Conservation (phyloP, 2,888 invertebrate species). For the Eretmocerus hayati region DNA sequence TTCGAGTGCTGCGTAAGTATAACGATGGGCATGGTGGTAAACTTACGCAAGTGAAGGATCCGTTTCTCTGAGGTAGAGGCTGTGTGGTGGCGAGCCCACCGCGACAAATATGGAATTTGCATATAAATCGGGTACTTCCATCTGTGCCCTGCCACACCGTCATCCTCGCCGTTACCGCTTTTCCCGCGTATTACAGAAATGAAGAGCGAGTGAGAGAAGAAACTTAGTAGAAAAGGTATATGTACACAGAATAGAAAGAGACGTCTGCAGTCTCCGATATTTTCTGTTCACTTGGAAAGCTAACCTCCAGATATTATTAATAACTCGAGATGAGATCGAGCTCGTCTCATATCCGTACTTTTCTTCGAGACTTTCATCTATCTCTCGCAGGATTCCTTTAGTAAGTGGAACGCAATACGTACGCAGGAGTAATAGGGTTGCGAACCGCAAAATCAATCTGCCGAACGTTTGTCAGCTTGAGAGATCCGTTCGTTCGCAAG, state of each 20-base stretch:
- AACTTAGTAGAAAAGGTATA: constrained; percentile 12
- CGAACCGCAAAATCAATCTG: constrained; percentile 41
- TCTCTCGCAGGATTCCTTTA: constrained; percentile 7
- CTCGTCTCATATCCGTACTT: constrained; percentile 27
- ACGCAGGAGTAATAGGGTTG: not conserved
- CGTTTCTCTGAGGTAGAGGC: too few species aligned
- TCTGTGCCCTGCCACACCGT: constrained; percentile 47
- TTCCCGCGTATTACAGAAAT: constrained; percentile 45
- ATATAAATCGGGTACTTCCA: constrained; percentile 63
- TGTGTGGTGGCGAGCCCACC: constrained; percentile 13
- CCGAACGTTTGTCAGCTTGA: constrained; percentile 36
- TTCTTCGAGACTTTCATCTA: constrained; percentile 6
- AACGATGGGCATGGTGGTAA: too few species aligned
- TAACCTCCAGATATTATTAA: constrained; percentile 47
- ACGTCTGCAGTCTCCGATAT: constrained; percentile 30
- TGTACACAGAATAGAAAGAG: constrained; percentile 17
- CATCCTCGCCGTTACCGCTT: too few species aligned
- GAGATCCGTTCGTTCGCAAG: constrained; percentile 5
- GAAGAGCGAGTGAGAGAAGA: constrained; percentile 33
- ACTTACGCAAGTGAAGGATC: constrained; percentile 25
- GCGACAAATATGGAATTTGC: constrained; percentile 61
- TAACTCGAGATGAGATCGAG: constrained; percentile 45
- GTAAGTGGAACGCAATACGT: constrained; percentile 22
- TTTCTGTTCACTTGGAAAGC: constrained; percentile 41
- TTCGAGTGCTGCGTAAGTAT: too few species aligned